Percentiles rank a stretch among this genome's conserved stretches.
Conservation (phyloP, 2,888 invertebrate species). For the Scaptomyza cyrtandrae region DNA sequence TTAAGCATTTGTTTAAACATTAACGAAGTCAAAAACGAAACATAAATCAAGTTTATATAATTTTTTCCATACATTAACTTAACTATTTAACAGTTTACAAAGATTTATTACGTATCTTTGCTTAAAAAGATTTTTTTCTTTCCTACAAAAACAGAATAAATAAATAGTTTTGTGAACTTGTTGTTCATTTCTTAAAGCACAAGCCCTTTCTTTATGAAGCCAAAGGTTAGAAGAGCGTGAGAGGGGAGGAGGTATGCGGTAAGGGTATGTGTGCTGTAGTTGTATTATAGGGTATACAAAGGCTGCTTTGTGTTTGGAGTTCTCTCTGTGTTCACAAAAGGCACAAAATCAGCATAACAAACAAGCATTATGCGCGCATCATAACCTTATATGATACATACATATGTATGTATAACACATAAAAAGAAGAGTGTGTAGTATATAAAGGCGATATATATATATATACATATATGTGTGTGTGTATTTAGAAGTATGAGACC, state of each 20-base stretch:
- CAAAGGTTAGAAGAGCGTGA: neutral
- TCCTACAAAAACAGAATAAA: conserved; percentile 18
- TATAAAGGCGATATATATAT: conserved; percentile 9
- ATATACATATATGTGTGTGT: neutral
- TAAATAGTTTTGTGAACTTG: neutral
- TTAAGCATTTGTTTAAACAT: no score
- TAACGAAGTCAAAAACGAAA: neutral
- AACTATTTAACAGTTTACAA: no score
- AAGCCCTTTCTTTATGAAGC: conserved; percentile 14
- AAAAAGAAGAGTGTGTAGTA: neutral
- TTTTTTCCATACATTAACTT: no score
- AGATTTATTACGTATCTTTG: no score
- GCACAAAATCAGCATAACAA: conserved; percentile 72
- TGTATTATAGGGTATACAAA: conserved; percentile 16
- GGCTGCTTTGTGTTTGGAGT: conserved; percentile 32
- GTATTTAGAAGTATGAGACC: conserved; percentile 39
- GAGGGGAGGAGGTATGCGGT: no score
- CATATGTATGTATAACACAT: conserved; percentile 20
- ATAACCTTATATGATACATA: conserved; percentile 49
- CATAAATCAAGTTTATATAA: neutral
- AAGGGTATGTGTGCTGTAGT: neutral
- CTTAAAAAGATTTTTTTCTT: neutral
- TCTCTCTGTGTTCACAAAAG: conserved; percentile 47
- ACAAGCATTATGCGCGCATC: conserved; percentile 59
- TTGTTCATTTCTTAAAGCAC: conserved; percentile 13